Base-by-base conservation (phyloP, 2,888 invertebrate genomes). In the Cryptocephalus moraei region DNA sequence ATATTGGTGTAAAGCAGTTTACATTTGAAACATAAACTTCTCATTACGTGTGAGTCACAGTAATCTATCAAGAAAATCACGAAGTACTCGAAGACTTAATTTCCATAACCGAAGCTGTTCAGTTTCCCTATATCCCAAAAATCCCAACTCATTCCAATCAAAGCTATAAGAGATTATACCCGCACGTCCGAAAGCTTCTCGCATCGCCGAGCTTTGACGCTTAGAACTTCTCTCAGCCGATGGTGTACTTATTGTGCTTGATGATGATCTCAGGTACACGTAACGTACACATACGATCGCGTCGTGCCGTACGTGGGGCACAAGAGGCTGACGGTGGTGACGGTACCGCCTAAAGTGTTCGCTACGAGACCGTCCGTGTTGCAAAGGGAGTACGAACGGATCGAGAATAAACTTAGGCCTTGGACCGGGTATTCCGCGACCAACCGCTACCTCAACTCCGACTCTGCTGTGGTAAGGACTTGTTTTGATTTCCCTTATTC, bases 361-460 rank as follows among this genome's bases (percentile, higher is more conserved):
- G 78, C 81, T 56, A 77, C 79, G 59, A 76, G 81, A 40, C 81
- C 82, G 43, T 80, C 84, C 41, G 76, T 83, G 51, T 73, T 86
- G 62, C 75, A 81, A 61, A 77, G 78, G 52, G 83, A 83, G 66
- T 76, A 80, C 62, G 81, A 82, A 68, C 77, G 83, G 66, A 84
- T 85, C 68, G 75, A 78, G 58, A 76, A 81, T 69, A 78, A 79
- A 67, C 71, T 75, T 54, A 77, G 84, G 54, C 80, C 84, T 33
- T 71, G 73, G 63, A 63, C 73, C 44, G 77, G 79, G 52, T 75
- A 80, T 60, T 80, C 81, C 51, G 80, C 86, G 60, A 76, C 82
- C 56, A 86, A 85, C 60, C 82, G 84, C 66, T 90, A 82, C 74
- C 83, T 84, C 72, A 84, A 84, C 73, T 85, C 88, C 58, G 82